Base-by-base conservation (phyloP, 2,797 vertebrate species). In the Phrynocephalus vlangalii region DNA sequence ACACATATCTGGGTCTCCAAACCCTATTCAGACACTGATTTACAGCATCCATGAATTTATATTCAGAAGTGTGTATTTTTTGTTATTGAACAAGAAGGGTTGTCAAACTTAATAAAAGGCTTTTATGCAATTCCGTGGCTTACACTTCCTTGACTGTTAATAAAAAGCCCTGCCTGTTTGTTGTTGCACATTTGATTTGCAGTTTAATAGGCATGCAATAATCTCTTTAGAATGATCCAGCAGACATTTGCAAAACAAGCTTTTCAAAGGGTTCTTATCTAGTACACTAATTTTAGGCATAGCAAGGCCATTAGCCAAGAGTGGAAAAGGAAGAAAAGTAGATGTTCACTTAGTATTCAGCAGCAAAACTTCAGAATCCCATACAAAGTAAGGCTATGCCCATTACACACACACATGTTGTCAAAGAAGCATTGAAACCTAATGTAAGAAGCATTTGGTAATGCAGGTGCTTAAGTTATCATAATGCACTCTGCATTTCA, bases 241-340 rank as follows among this genome's bases (percentile, higher is more conserved):
- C 48, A 66, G 9, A 82, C 24, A 30, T 85, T 90, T 81, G 85
- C 71, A 87, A 86, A 79, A 84, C 60, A 71, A 0, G 2, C 44
- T 82, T 68, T 67, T n/a, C 20, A n/a, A 86, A 94, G 50, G 11
- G 67, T 76, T 13, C 30, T 90, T 86, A 4, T 44, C 1, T 75
- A 82, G 60, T 1, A 5, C 0, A 79, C 7, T 79, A 89, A 84
- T 82, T 76, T 2, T 85, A 3, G 78, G 71, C 18, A 30, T 75
- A 91, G 56, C 0, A 1, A 0, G 67, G 6, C 8, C 1, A 18
- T 81, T 85, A 84, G 78, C 78, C 70, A 78, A 67, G 5, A 79
- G 10, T 63, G 44, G 67, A 38, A 91, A 82, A 0, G 3, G 5
- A 26, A 75, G 11, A 75, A 71, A 71, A 38, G 3, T 22, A 33